Percentiles rank a stretch among this genome's conserved stretches.
Conservation (phyloP, 1,140 invertebrate species). For the Lepidotrigona ventralis region DNA sequence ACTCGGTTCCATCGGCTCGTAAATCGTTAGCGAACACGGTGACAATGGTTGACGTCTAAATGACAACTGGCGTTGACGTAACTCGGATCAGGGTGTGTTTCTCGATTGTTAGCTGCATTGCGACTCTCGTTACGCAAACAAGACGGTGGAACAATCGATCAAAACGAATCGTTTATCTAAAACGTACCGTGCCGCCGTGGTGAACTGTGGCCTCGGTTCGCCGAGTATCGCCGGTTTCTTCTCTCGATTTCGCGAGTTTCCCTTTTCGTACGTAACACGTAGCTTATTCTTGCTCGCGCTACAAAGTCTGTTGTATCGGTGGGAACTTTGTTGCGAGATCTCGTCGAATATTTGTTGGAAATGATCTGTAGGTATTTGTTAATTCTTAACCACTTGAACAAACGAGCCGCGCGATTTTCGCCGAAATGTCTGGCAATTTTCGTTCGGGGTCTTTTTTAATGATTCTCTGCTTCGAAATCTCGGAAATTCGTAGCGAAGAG, state of each 20-base stretch:
- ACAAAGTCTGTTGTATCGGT: not conserved
- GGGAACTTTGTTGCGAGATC: not conserved
- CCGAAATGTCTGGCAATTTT: not conserved
- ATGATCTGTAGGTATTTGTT: not conserved
- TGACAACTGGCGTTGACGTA: conserved; percentile 32
- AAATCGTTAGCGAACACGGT: not conserved
- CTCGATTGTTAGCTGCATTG: conserved; percentile 23
- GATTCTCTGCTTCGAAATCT: not conserved
- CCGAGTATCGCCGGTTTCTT: not conserved
- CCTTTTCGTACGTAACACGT: conserved; percentile 34
- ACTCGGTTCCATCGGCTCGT: not conserved
- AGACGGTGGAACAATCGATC: conserved; percentile 28
- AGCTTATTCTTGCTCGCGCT: conserved; percentile 36
- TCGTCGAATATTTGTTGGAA: conserved; percentile 3
- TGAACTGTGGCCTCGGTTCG: not conserved
- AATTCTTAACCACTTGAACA: not conserved
- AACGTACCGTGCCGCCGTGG: conserved; percentile 3
- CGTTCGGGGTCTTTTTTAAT: not conserved
- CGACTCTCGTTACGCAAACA: conserved; percentile 39
- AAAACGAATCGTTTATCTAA: conserved; percentile 23
- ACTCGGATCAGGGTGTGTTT: conserved; percentile 31
- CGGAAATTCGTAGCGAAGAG: not conserved
- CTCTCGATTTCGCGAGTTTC: conserved; percentile 3
- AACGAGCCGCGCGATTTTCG: no score
- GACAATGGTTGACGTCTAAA: conserved; percentile 26